These are phyloP conservation scores for Desmophyllum pertusum DNA, from an alignment of 92 coral and sea anemone genomes.

Conservation along the genomic window DNA sequence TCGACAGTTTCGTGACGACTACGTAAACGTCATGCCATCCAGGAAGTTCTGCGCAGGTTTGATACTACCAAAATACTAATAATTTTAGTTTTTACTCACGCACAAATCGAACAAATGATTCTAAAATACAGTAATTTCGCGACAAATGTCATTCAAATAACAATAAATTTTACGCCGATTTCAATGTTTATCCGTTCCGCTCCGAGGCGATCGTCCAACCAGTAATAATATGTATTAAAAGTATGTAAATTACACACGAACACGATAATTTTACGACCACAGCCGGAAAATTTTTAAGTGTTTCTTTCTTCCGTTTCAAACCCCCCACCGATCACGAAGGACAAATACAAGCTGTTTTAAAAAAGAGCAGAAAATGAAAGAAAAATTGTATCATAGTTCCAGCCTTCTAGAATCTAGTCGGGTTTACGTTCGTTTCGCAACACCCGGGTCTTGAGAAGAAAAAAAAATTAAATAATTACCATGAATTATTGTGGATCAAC, in stretches of 20 bases:
- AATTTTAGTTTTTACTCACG: not conserved
- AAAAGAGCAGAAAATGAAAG: too few species aligned
- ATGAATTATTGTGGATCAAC: not conserved
- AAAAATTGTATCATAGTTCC: not conserved
- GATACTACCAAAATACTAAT: not conserved
- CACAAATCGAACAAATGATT: not conserved
- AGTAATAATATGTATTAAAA: too few species aligned
- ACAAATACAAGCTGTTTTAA: not conserved
- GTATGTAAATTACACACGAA: not conserved
- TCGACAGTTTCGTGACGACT: constrained; percentile 2
- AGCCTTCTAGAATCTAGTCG: not conserved
- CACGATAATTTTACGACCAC: not conserved
- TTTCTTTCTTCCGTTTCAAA: constrained; percentile 2
- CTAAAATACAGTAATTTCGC: not conserved
- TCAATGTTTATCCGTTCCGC: not conserved
- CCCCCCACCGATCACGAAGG: constrained; percentile 10
- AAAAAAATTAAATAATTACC: not conserved
- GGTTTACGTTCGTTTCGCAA: not conserved
- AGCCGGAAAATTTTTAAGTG: not conserved
- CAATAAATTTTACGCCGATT: not conserved
- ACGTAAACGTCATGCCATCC: too few species aligned
- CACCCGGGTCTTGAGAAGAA: not conserved
- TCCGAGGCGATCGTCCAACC: not conserved
- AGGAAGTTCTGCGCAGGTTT: constrained; percentile 20
- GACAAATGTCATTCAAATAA: not conserved